A percentile compares a stretch with the other conserved stretches of the same genome.
Evolutionary conservation across 2,797 vertebrate species (phyloP).

Genomic region (Tokudaia muenninki): DNA sequence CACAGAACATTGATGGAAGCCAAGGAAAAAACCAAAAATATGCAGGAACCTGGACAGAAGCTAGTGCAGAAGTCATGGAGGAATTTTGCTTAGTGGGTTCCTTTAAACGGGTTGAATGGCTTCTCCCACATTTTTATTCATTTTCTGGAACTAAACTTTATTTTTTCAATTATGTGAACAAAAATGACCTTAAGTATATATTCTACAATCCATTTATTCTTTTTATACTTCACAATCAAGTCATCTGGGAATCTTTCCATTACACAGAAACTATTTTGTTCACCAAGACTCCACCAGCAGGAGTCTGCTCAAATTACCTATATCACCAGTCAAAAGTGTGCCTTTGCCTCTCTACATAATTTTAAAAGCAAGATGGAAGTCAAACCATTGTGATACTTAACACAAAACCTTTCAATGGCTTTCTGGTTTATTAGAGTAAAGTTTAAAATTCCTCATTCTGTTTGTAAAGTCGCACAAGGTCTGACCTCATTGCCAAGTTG

Average conservation of each 20-base stretch:
- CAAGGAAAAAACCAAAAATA: not conserved
- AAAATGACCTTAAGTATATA: conserved; percentile 3
- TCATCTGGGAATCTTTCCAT: not conserved
- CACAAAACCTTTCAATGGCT: not conserved
- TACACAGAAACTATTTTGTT: not conserved
- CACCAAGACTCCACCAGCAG: not conserved
- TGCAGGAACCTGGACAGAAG: not conserved
- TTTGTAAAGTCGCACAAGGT: not conserved
- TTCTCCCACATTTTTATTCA: not conserved
- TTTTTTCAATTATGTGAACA: not conserved
- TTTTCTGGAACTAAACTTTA: not conserved
- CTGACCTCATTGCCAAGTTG: not conserved
- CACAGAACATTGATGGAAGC: not conserved
- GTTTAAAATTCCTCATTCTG: not conserved
- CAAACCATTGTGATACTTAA: not conserved
- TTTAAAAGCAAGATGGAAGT: not conserved
- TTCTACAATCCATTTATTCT: not conserved
- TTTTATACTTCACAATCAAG: not conserved
- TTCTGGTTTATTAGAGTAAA: not conserved
- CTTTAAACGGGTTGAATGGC: not conserved
- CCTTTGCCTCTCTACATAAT: not conserved
- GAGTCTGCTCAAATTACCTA: not conserved
- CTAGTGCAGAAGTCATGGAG: not conserved
- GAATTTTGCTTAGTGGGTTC: not conserved
- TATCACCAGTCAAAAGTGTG: not conserved